Evolutionary conservation across 2,113 vertebrate species (phyloP).

Genomic region (Stigmatopora argus): DNA sequence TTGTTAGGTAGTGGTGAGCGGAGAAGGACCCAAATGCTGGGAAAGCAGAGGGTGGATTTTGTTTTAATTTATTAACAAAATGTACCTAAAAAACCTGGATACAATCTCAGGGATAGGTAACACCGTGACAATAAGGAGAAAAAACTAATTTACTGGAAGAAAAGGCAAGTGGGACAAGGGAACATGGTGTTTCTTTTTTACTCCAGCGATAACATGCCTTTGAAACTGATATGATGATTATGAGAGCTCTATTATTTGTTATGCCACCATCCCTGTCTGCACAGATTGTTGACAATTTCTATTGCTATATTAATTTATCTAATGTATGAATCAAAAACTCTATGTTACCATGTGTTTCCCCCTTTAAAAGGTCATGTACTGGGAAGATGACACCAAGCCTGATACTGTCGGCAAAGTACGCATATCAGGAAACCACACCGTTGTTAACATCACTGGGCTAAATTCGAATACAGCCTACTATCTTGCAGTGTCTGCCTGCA

Average conservation of each 20-base stretch:
- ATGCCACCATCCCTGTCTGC: conserved; percentile 6
- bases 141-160: too few species aligned
- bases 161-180: too few species aligned
- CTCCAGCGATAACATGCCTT: conserved; percentile 24
- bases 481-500: conserved; percentile 84
- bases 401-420: conserved; percentile 80
- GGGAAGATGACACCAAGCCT: conserved; percentile 85
- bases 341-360: not conserved
- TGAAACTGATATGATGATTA: conserved; percentile 18
- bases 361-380: conserved; percentile 79
- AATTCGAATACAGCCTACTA: conserved; percentile 81
- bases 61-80: too few species aligned
- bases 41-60: too few species aligned
- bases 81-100: too few species aligned
- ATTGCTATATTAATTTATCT: conserved; percentile 28
- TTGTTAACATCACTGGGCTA: conserved; percentile 78
- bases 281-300: conserved; percentile 35
- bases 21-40: too few species aligned
- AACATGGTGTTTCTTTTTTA: too few species aligned
- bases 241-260: conserved; percentile 33
- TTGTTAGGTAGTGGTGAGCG: not conserved
- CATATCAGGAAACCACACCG: conserved; percentile 80
- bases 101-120: too few species aligned
- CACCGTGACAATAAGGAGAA: too few species aligned
- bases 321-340: conserved; percentile 11